phyloP scores from a whole-genome alignment of 2,113 vertebrate genomes.

The Podiceps cristatus region DNA sequence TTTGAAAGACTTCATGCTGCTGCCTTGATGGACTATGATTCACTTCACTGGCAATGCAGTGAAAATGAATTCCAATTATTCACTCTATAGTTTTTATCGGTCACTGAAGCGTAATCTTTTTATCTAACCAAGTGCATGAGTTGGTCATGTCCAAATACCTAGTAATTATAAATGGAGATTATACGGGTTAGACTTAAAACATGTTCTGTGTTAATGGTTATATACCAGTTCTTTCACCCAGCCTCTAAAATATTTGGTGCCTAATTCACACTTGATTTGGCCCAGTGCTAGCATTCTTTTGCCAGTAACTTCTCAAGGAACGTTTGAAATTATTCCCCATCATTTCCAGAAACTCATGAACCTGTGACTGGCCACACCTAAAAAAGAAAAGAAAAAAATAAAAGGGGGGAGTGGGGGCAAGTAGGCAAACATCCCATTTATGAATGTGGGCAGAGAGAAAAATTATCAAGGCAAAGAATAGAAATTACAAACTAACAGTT shows the following conservation, averaged over 20 bases:
- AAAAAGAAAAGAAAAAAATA: background rate
- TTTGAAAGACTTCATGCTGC: background rate
- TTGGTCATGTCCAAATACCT: background rate
- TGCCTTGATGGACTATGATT: background rate
- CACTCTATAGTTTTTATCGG: background rate
- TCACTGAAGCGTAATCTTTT: background rate
- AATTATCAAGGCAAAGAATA: background rate
- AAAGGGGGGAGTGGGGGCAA: accelerated
- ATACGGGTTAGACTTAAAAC: background rate
- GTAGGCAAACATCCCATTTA: background rate
- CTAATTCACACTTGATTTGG: background rate
- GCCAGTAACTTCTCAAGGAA: background rate
- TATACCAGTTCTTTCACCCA: background rate
- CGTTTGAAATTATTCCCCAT: background rate
- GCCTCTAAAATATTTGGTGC: background rate
- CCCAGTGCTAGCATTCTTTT: background rate
- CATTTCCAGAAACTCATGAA: background rate
- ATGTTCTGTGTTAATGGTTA: background rate
- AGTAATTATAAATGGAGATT: background rate
- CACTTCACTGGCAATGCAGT: background rate
- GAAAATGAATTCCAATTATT: background rate
- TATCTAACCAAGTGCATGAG: background rate
- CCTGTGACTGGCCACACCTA: background rate
- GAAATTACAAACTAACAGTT: background rate
- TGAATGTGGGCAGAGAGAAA: background rate